phyloP scores from a whole-genome alignment of 2,888 invertebrate species.

The Ornithoptera alexandrae region DNA sequence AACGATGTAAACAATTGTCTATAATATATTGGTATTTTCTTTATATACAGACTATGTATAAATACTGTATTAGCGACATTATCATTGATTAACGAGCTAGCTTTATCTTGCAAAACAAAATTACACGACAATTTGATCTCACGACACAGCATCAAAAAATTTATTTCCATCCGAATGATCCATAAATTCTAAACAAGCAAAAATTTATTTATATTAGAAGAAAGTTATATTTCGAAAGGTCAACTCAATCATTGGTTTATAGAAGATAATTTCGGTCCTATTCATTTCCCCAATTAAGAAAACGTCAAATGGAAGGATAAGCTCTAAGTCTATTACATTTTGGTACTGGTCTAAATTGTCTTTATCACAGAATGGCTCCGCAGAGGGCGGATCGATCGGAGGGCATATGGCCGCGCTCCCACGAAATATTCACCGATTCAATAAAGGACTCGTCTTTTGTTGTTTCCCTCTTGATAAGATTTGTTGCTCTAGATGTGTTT shows the following conservation, averaged over 20 bases:
- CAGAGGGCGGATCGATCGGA: conserved; percentile 14
- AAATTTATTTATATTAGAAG: no score
- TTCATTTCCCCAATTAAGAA: not conserved
- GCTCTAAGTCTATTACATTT: not conserved
- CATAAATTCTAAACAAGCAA: no score
- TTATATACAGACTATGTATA: no score
- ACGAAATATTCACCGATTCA: conserved; percentile 9
- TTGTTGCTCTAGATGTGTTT: no score
- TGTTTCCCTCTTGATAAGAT: not conserved
- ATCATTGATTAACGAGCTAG: no score
- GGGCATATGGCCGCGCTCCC: conserved; percentile 9
- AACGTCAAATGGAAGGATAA: not conserved
- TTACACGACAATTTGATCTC: no score
- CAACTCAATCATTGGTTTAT: not conserved
- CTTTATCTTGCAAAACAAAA: no score
- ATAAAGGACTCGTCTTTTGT: conserved; percentile 1
- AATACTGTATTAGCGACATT: no score
- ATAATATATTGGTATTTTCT: no score
- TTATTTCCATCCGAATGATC: no score
- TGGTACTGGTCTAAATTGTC: not conserved
- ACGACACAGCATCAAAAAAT: no score
- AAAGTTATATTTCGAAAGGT: not conserved
- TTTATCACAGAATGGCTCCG: conserved; percentile 1
- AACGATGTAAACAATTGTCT: no score
- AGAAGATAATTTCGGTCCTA: conserved; percentile 1